phyloP scores from a whole-genome alignment of 2,797 vertebrate genomes.

The Dendrocincla fuliginosa region DNA sequence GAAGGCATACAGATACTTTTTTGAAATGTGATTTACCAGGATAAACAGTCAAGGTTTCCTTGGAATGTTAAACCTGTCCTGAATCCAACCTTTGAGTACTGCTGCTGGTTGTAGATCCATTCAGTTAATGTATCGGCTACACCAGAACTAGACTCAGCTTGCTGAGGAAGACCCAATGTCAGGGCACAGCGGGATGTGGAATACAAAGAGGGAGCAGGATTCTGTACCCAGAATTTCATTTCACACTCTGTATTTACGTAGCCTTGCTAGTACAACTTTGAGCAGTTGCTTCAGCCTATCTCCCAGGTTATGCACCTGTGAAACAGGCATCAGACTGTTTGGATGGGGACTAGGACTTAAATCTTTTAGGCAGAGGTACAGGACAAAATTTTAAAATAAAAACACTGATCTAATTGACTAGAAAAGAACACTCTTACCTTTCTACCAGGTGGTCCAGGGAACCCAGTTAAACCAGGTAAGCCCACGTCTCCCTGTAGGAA shows the following conservation, averaged over 20 bases:
- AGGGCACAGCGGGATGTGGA: neutral
- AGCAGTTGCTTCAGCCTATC: neutral
- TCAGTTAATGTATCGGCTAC: neutral
- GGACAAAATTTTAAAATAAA: neutral
- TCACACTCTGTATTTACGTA: neutral
- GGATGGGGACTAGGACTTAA: neutral
- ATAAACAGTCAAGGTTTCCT: neutral
- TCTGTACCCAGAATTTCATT: neutral
- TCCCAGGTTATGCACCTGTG: neutral
- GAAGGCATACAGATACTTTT: neutral
- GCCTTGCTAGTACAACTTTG: neutral
- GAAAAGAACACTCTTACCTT: constrained; percentile 80
- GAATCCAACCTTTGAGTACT: neutral
- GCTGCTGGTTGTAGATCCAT: neutral
- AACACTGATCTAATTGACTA: neutral
- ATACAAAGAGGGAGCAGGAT: neutral
- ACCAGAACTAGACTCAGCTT: neutral
- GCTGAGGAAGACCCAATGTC: neutral
- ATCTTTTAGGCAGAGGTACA: neutral
- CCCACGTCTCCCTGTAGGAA: constrained; percentile 87
- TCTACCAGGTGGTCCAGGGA: constrained; percentile 85
- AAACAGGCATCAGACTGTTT: neutral
- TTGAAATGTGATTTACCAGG: neutral
- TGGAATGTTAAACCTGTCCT: neutral
- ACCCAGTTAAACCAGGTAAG: constrained; percentile 85